Percentiles rank a stretch among this genome's conserved stretches.
phyloP scores from a whole-genome alignment of 2,888 invertebrate genomes.

The Parochlus steinenii region DNA sequence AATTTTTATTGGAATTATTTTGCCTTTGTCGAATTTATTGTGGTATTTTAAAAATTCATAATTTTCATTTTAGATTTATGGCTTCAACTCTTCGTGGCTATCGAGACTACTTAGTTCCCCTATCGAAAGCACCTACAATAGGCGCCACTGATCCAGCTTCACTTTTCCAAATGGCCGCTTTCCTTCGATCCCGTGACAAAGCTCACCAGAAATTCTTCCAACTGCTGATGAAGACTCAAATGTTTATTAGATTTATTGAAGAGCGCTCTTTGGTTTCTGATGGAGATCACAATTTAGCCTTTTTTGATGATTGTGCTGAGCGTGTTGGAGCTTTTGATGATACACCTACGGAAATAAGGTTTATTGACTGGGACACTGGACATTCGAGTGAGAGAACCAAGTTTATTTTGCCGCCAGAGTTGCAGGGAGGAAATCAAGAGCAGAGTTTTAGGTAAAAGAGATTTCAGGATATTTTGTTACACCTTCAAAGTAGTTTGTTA shows the following conservation, averaged over 20 bases:
- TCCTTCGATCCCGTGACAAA: conserved; percentile 77
- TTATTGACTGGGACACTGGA: conserved; percentile 67
- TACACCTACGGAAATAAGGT: conserved; percentile 35
- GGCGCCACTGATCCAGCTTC: conserved; percentile 91
- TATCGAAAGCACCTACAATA: conserved; percentile 82
- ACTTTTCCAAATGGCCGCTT: conserved; percentile 83
- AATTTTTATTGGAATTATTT: too few relatives aligned
- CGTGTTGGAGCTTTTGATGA: conserved; percentile 43
- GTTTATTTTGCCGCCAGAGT: conserved; percentile 87
- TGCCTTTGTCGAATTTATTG: too few relatives aligned
- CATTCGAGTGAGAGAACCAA: conserved; percentile 81
- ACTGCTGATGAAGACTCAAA: conserved; percentile 81
- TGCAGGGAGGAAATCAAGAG: conserved; percentile 21
- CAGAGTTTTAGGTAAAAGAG: neutral
- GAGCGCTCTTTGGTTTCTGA: conserved; percentile 98
- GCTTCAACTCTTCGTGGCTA: conserved; percentile 84
- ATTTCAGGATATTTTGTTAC: neutral
- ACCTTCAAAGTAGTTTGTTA: neutral
- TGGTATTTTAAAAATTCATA: too few relatives aligned
- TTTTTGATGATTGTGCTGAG: conserved; percentile 95
- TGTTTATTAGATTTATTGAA: conserved; percentile 97
- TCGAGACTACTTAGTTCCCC: conserved; percentile 71
- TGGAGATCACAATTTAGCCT: conserved; percentile 85
- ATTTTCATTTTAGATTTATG: too few relatives aligned
- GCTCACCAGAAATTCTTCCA: conserved; percentile 77